A percentile compares a stretch with the other conserved stretches of the same genome.
phyloP scores from a whole-genome alignment of 2,797 vertebrate genomes.

The Poeciliopsis paucimaculata region DNA sequence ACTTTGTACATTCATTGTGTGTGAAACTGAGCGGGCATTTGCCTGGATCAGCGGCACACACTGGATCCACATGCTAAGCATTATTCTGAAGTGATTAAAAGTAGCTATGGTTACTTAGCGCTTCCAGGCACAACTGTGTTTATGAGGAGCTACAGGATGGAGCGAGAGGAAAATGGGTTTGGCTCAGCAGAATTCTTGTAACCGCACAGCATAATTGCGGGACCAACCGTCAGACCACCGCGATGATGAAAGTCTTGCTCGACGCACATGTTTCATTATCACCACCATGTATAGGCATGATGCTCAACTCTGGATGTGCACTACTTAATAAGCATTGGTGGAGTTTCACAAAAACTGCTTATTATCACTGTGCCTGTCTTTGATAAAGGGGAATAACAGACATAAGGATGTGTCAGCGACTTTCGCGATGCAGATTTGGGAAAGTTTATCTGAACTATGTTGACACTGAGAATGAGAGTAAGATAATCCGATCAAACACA shows the following conservation, averaged over 20 bases:
- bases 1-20: slow-evolving; percentile 37
- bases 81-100: slow-evolving; percentile 75
- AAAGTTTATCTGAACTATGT: slow-evolving; percentile 36
- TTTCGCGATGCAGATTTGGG: slow-evolving; percentile 29
- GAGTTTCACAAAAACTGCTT: slow-evolving; percentile 30
- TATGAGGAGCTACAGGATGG: slow-evolving; percentile 72
- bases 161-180: slow-evolving; percentile 66
- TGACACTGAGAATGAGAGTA: slow-evolving; percentile 25
- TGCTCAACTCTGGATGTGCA: slow-evolving; percentile 37
- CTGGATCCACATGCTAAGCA: slow-evolving; percentile 75
- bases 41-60: slow-evolving; percentile 61
- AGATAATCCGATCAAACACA: background rate
- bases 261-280: slow-evolving; percentile 70
- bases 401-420: slow-evolving; percentile 42
- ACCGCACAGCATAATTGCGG: slow-evolving; percentile 71
- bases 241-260: slow-evolving; percentile 72
- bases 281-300: slow-evolving; percentile 62
- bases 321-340: slow-evolving; percentile 42
- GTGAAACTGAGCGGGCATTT: slow-evolving; percentile 35
- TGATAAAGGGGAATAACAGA: slow-evolving; percentile 50
- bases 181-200: slow-evolving; percentile 69
- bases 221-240: slow-evolving; percentile 73
- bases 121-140: slow-evolving; percentile 71
- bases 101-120: slow-evolving; percentile 72
- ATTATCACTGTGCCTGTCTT: slow-evolving; percentile 56